A percentile compares a stretch with the other conserved stretches of the same genome.
Conservation (phyloP, 37 sponge, comb jelly and placozoan species). For the Oscarella lobularis region DNA sequence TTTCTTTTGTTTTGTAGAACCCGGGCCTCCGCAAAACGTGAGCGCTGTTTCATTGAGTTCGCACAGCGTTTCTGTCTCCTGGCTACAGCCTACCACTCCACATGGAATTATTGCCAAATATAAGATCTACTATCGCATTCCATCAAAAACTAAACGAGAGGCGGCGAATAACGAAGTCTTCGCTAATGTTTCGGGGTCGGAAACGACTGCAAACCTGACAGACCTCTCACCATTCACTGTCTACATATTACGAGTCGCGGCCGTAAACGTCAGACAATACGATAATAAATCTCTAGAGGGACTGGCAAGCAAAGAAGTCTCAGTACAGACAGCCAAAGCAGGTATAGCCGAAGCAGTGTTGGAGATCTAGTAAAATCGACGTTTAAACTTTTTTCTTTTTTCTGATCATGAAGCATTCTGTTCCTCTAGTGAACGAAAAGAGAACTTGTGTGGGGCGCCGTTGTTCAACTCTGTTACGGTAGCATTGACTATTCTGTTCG, state of each 20-base stretch:
- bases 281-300: not conserved
- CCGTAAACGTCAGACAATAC: not conserved
- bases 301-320: not conserved
- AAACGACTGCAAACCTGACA: not conserved
- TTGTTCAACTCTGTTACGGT: too few species aligned
- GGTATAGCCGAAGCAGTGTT: conserved; percentile 5
- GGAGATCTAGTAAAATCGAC: too few species aligned
- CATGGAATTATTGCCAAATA: not conserved
- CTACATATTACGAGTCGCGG: not conserved
- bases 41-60: not conserved
- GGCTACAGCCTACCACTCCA: not conserved
- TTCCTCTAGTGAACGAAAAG: too few species aligned
- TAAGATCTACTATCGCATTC: not conserved
- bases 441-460: too few species aligned
- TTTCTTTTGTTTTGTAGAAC: too few species aligned
- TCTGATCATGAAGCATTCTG: too few species aligned
- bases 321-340: not conserved
- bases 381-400: too few species aligned
- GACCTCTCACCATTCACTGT: not conserved
- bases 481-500: too few species aligned
- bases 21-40: not conserved
- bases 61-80: not conserved
- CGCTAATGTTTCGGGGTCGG: not conserved
- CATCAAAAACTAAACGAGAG: not conserved
- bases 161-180: too few species aligned